Conservation (phyloP, 1,140 invertebrate species). For the Cherax destructor region DNA sequence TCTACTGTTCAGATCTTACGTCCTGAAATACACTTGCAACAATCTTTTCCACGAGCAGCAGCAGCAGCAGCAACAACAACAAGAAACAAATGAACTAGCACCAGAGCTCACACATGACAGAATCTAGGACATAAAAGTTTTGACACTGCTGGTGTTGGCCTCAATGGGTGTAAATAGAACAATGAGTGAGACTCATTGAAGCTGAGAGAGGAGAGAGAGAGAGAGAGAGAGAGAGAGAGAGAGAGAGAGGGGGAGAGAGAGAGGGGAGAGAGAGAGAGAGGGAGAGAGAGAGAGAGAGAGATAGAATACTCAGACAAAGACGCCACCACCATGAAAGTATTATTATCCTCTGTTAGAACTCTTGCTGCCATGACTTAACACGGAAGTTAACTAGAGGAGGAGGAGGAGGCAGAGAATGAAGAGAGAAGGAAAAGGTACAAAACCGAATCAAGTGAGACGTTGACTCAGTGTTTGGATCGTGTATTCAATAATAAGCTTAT, state of each 20-base stretch:
- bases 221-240: background rate
- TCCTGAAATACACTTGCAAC: too few species aligned
- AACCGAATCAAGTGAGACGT: too few species aligned
- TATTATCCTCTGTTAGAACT: too few species aligned
- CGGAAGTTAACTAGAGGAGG: too few species aligned
- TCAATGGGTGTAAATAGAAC: slow-evolving; percentile 3
- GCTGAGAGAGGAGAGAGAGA: background rate
- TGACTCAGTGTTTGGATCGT: too few species aligned
- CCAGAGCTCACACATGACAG: background rate
- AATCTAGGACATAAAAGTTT: background rate
- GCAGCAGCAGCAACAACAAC: background rate
- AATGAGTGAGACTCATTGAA: background rate
- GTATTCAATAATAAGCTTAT: too few species aligned
- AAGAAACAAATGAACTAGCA: background rate
- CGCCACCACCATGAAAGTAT: too few species aligned
- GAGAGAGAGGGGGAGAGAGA: background rate
- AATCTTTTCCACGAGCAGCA: background rate
- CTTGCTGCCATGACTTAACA: too few species aligned
- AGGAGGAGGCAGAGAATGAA: too few species aligned
- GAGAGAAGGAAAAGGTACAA: too few species aligned
- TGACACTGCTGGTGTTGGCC: background rate
- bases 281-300: background rate
- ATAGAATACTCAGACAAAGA: background rate
- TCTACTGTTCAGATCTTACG: too few species aligned
- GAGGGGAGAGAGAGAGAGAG: background rate